Base-by-base conservation (phyloP, 2,888 invertebrate genomes). In the Galeopsomyia nigrocyanea region DNA sequence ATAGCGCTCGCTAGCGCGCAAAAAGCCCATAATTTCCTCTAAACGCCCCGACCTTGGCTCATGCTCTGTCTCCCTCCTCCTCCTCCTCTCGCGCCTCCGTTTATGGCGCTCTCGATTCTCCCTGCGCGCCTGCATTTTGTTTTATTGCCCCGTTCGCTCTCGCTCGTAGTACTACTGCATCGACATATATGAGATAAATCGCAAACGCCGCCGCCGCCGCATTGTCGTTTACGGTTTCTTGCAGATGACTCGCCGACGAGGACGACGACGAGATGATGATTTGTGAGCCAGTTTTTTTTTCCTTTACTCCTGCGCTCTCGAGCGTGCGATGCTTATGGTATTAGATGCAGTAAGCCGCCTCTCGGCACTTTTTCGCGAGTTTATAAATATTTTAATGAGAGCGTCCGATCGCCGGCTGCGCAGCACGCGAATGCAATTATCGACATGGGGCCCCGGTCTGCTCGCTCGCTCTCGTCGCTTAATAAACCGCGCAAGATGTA, bases 11-110 rank as follows among this genome's bases (percentile, higher is more conserved):
- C 56, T 14, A 16, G 56, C 56, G 21, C 56, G 73, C 66, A 72
- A 72, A 72, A 82, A 79, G 76, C 76, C 79, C 78, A 80, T 81
- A 81, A 82, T 82, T 81, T 80, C 75, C 80, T 80, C 80, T 79
- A 81, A 82, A 82, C 79, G 78, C 79, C 71, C 76, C 78, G 80
- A 78, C 78, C 78, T 81, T 80, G 79, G 78, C 76, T 65, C n/a
- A n/a, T n/a, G n/a, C n/a, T n/a, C n/a, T n/a, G n/a, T n/a, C n/a
- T n/a, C n/a, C n/a, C n/a, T 67, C 49, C 21, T 66, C 66, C 58
- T 69, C 66, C 70, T 47, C 50, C 53, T 68, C 72, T 71, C 66
- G 70, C 71, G 69, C 62, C 67, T 66, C 74, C 77, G 76, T 76
- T 78, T 77, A 76, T 75, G 75, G 78, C 71, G 65, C 67, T 74